A percentile compares a stretch with the other conserved stretches of the same genome.
Evolutionary conservation across 2,888 invertebrate genomes (phyloP).

Genomic region (Synanthedon myopaeformis): DNA sequence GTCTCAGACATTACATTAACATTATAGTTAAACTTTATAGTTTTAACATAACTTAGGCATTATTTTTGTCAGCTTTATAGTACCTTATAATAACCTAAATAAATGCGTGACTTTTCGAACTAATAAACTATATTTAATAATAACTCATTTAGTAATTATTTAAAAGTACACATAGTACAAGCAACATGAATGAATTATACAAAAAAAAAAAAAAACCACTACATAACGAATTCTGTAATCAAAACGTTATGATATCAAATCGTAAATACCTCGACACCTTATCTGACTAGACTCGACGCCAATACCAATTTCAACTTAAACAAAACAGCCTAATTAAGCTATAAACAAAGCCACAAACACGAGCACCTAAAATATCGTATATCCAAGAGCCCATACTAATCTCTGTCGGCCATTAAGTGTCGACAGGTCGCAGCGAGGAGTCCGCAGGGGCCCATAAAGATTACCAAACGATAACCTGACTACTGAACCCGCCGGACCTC

Average conservation of each 20-base stretch:
- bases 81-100: no score
- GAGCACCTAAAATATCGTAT: constrained; percentile 51
- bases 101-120: no score
- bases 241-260: constrained; percentile 39
- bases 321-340: constrained; percentile 70
- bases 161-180: no score
- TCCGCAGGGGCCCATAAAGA: constrained; percentile 62
- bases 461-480: constrained; percentile 64
- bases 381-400: constrained; percentile 42
- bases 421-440: constrained; percentile 62
- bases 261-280: constrained; percentile 68
- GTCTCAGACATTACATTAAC: not conserved
- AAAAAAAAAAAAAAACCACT: constrained; percentile 32
- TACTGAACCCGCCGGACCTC: constrained; percentile 60
- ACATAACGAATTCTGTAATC: constrained; percentile 26
- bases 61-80: no score
- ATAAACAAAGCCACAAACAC: constrained; percentile 68
- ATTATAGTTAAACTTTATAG: not conserved
- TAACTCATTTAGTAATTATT: no score
- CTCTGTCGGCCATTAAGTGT: constrained; percentile 61
- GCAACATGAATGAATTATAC: not conserved
- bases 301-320: constrained; percentile 53
- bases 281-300: constrained; percentile 55
- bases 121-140: no score
- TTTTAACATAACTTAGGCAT: not conserved